These are phyloP conservation scores for Pasiphila rectangulata DNA, from an alignment of 2,888 invertebrate species.

Conservation along the genomic window DNA sequence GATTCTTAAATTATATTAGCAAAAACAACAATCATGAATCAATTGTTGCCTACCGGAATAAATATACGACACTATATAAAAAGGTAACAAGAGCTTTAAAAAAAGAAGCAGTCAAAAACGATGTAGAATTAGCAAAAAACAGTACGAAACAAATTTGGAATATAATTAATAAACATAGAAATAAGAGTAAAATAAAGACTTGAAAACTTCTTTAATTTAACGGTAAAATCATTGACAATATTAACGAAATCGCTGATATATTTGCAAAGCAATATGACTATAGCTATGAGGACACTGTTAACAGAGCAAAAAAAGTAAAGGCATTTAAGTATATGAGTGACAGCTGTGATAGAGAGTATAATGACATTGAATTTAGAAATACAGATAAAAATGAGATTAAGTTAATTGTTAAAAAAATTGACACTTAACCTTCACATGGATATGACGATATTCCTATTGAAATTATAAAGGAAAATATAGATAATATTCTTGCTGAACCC, in stretches of 20 bases:
- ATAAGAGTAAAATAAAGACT: not conserved
- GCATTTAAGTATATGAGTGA: not conserved
- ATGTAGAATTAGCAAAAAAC: too few relatives aligned
- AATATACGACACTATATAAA: too few relatives aligned
- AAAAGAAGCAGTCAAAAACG: too few relatives aligned
- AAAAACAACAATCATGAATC: too few relatives aligned
- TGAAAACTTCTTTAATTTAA: not conserved
- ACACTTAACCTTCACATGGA: not conserved
- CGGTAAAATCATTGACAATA: not conserved
- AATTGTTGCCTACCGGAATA: too few relatives aligned
- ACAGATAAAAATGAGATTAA: not conserved
- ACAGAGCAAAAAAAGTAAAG: too few relatives aligned
- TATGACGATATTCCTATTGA: not conserved
- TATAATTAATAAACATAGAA: not conserved
- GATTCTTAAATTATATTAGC: too few relatives aligned
- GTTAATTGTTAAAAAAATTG: not conserved
- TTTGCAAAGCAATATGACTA: not conserved
- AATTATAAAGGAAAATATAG: constrained; percentile 1
- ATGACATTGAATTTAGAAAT: not conserved
- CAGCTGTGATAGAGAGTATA: not conserved
- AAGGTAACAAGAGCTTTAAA: too few relatives aligned
- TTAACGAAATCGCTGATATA: not conserved
- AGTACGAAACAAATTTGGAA: not conserved
- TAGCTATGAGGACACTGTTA: not conserved
- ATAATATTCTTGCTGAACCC: constrained; percentile 14